These are phyloP conservation scores for Synergus laeviventris DNA, from an alignment of 2,888 invertebrate species.

Conservation along the genomic window DNA sequence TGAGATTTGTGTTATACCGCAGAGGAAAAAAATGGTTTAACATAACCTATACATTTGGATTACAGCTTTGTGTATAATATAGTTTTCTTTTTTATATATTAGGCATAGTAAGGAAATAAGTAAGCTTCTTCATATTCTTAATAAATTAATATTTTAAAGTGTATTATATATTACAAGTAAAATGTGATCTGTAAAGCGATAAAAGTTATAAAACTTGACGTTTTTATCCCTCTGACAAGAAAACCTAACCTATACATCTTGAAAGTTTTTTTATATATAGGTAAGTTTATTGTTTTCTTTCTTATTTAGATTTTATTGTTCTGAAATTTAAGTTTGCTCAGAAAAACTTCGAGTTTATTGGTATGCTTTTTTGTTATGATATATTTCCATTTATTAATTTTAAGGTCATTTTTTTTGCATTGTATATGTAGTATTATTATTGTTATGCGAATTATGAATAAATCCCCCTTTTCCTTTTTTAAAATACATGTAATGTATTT, in stretches of 20 bases:
- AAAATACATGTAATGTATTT: too few relatives aligned
- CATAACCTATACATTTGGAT: constrained; percentile 9
- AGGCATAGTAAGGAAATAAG: background rate
- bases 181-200: background rate
- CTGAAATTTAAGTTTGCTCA: background rate
- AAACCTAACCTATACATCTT: background rate
- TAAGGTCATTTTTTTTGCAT: too few relatives aligned
- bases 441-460: too few relatives aligned
- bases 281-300: background rate
- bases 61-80: too few relatives aligned
- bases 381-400: background rate
- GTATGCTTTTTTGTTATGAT: background rate
- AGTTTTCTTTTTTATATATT: background rate
- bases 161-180: background rate
- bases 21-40: background rate
- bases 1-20: too few relatives aligned
- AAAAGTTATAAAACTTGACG: background rate
- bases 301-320: background rate
- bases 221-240: background rate
- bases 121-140: background rate
- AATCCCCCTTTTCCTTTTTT: too few relatives aligned
- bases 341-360: background rate
- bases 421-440: too few relatives aligned
- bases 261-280: too few relatives aligned
- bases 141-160: background rate